Evolutionary conservation across 2,888 invertebrate genomes (phyloP).

Genomic region (Autographa gamma): DNA sequence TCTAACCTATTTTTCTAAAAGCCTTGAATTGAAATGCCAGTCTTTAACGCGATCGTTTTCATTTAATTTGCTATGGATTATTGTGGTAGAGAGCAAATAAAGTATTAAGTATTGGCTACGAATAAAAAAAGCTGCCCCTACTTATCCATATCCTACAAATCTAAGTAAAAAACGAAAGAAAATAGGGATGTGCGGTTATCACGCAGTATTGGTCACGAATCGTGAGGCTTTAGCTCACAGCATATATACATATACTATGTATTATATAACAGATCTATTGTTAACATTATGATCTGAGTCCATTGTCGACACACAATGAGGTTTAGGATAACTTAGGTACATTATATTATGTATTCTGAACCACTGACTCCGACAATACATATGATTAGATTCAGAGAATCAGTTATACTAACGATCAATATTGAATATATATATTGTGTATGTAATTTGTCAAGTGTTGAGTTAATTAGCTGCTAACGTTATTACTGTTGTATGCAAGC

Average conservation of each 20-base stretch:
- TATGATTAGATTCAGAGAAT: not conserved
- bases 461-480: not conserved
- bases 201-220: constrained; percentile 65
- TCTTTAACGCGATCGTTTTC: too few relatives aligned
- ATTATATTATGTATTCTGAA: not conserved
- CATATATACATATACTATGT: constrained; percentile 20
- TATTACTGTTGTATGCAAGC: too few relatives aligned
- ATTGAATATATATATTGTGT: not conserved
- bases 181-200: constrained; percentile 63
- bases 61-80: too few relatives aligned
- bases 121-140: not conserved
- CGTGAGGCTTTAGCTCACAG: constrained; percentile 14
- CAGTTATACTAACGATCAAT: not conserved
- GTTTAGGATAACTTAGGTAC: constrained; percentile 10
- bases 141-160: constrained; percentile 36
- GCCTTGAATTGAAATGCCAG: too few relatives aligned
- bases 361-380: not conserved
- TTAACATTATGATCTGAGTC: constrained; percentile 9
- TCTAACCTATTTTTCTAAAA: too few relatives aligned
- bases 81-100: too few relatives aligned
- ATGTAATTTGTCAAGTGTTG: not conserved
- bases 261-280: constrained; percentile 38
- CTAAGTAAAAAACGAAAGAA: constrained; percentile 28
- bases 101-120: too few relatives aligned
- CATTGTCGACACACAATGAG: constrained; percentile 20